A percentile compares a stretch with the other conserved stretches of the same genome.
phyloP scores from a whole-genome alignment of 92 coral and sea anemone species.

The Muricea muricata region DNA sequence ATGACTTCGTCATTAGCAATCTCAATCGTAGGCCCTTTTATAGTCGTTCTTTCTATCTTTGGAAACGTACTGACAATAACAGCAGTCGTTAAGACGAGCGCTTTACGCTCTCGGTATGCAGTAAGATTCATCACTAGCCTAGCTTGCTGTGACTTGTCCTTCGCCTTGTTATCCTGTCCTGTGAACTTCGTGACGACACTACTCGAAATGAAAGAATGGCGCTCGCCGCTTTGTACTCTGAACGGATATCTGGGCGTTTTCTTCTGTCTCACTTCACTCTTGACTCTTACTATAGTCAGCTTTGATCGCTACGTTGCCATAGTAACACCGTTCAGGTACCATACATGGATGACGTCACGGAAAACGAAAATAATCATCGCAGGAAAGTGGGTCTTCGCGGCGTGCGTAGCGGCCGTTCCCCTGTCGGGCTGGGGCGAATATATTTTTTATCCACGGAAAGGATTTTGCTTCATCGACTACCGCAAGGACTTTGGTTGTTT shows the following conservation, averaged over 20 bases:
- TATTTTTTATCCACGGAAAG: constrained; percentile 39
- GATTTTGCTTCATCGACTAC: constrained; percentile 40
- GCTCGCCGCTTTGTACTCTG: neutral
- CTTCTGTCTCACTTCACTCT: constrained; percentile 16
- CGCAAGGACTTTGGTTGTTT: neutral
- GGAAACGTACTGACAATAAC: constrained; percentile 34
- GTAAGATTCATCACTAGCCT: constrained; percentile 21
- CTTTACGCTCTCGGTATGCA: constrained; percentile 6
- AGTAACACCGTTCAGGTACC: constrained; percentile 37
- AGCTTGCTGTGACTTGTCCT: constrained; percentile 23
- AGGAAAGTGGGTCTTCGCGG: constrained; percentile 19
- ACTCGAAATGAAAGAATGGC: neutral
- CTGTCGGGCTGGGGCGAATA: constrained; percentile 33
- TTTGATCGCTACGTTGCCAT: constrained; percentile 39
- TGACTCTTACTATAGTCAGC: constrained; percentile 30
- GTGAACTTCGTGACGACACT: constrained; percentile 22
- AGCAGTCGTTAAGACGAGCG: constrained; percentile 29
- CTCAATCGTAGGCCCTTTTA: neutral
- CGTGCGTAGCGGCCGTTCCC: constrained; percentile 22
- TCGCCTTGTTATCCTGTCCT: constrained; percentile 10
- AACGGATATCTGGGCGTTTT: constrained; percentile 27
- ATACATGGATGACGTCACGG: constrained; percentile 8
- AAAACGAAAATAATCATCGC: constrained; percentile 17
- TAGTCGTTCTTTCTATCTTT: neutral
- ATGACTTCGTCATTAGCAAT: too few species aligned